Evolutionary conservation across 2,888 invertebrate genomes (phyloP), one percentile per base, ranked within the genome.

Genomic region (Spilosoma lubricipeda): DNA sequence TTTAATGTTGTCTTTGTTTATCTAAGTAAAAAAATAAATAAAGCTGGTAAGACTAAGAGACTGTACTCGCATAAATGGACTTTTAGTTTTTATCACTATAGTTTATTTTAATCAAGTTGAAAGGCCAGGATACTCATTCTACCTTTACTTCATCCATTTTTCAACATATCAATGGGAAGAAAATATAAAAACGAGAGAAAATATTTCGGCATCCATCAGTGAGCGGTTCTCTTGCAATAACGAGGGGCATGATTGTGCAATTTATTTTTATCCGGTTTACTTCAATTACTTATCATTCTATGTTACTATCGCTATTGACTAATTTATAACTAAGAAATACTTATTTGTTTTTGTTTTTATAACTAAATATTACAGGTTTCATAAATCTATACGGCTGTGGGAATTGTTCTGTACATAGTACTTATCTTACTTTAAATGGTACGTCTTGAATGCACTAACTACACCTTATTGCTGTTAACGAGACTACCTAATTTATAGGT

Each of bases 261-360:
- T 67, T 76, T 76, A 45, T 52, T 52, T 67, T 71, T 72, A 72
- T 70, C 48, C 39, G 52, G 70, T 70, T 72, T 59, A 76, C 48
- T 67, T 72, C 67, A 23, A 67, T 67, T 67, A 59, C 36, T 59
- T 59, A 74, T 74, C 33, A 42, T 69, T 67, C 27, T 36, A 48
- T 70, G 45, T 63, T 20, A 63, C 67, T 27, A 23, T 67, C 45
- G 67, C 67, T 11, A 4, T 27, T 9, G 45, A 20, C 23, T n/a
- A 52, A 48, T 65, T 71, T 65, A n/a, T 48, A 68, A 27, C 48
- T 65, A 36, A 52, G 8, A 8, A 23, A n/a, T n/a, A n/a, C n/a
- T n/a, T n/a, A n/a, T n/a, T n/a, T n/a, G n/a, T n/a, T n/a, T n/a
- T n/a, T n/a, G n/a, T n/a, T n/a, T n/a, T n/a, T n/a, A n/a, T n/a